Evolutionary conservation across 2,888 invertebrate species (phyloP).

Genomic region (Loripinus fragilis): DNA sequence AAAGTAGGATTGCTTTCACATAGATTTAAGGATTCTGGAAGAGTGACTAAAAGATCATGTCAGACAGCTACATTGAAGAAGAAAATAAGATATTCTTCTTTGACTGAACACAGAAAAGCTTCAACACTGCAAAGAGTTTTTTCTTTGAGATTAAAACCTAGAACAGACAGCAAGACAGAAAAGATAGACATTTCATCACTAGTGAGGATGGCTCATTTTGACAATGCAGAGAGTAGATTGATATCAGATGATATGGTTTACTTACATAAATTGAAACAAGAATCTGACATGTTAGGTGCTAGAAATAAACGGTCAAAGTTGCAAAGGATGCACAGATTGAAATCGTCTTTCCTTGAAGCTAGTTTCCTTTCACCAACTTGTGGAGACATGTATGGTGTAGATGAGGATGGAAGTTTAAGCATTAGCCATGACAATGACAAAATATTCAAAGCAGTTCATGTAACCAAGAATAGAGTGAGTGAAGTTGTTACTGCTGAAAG

Average conservation of each 20-base stretch:
- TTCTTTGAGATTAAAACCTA: slow-evolving; percentile 7
- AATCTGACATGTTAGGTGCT: too few relatives aligned
- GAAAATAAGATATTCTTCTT: not conserved
- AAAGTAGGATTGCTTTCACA: not conserved
- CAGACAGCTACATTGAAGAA: not conserved
- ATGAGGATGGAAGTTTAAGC: slow-evolving; percentile 33
- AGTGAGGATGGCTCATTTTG: not conserved
- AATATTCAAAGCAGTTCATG: not conserved
- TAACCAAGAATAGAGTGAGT: not conserved
- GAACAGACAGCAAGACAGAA: not conserved
- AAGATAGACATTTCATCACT: slow-evolving; percentile 5
- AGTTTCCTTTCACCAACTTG: slow-evolving; percentile 48
- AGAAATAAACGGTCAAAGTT: not conserved
- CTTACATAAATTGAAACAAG: not conserved
- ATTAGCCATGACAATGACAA: not conserved
- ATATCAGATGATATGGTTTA: too few relatives aligned
- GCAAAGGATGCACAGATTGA: not conserved
- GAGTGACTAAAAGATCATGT: not conserved
- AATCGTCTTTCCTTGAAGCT: not conserved
- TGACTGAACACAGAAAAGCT: not conserved
- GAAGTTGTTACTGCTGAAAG: not conserved
- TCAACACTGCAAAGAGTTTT: not conserved
- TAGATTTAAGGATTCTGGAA: not conserved
- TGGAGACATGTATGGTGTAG: slow-evolving; percentile 53
- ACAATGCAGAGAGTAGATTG: not conserved